Percentiles rank a stretch among this genome's conserved stretches.
Evolutionary conservation across 2,888 invertebrate species (phyloP).

Genomic region (Camponotus fellah): DNA sequence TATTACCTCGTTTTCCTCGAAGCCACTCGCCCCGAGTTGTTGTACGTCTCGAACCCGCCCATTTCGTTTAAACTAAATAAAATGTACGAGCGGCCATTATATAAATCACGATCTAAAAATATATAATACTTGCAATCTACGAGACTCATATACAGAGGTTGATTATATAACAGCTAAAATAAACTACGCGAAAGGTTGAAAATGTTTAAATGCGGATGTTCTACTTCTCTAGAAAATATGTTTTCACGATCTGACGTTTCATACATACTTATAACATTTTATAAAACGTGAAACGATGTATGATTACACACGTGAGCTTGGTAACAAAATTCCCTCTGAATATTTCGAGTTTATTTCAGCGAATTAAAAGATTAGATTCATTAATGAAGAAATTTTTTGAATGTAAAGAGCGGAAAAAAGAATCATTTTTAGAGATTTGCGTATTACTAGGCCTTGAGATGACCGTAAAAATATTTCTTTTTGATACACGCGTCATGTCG

Average conservation of each 20-base stretch:
- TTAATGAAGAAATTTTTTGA: neutral
- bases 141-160: neutral
- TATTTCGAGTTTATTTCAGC: neutral
- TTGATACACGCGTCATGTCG: neutral
- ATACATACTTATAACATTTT: neutral
- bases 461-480: neutral
- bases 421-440: neutral
- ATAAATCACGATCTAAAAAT: slow-evolving; percentile 15
- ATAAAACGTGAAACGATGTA: neutral
- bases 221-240: neutral
- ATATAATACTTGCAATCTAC: neutral
- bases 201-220: neutral
- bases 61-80: slow-evolving; percentile 30
- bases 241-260: neutral
- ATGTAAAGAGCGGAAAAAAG: neutral
- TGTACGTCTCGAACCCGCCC: neutral
- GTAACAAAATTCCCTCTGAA: neutral
- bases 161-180: neutral
- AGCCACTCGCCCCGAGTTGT: neutral
- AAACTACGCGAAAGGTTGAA: neutral
- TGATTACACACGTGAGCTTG: neutral
- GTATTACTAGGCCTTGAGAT: neutral
- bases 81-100: neutral
- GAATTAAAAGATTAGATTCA: neutral
- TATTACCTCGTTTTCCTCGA: slow-evolving; percentile 36